phyloP scores from a whole-genome alignment of 2,888 invertebrate genomes.

The Diploptera punctata region DNA sequence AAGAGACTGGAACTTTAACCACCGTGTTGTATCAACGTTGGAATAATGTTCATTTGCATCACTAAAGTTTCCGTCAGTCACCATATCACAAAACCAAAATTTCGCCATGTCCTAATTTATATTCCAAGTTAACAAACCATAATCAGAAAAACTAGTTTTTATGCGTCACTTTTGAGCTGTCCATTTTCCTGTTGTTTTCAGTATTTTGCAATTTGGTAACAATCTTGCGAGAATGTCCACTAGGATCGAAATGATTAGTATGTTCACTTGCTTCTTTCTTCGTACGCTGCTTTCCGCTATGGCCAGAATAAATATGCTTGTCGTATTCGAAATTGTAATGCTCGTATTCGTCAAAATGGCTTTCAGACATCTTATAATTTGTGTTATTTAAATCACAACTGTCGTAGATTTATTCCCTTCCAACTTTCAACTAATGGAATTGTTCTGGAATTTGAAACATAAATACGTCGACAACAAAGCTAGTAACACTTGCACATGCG shows the following conservation, averaged over 20 bases:
- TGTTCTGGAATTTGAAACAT: too few species aligned
- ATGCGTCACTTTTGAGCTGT: constrained; percentile 24
- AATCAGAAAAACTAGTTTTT: neutral
- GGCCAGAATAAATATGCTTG: constrained; percentile 84
- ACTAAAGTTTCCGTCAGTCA: neutral
- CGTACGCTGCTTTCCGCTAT: constrained; percentile 89
- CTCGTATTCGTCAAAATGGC: constrained; percentile 89
- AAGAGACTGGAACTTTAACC: neutral
- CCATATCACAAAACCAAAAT: constrained; percentile 36
- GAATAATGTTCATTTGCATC: neutral
- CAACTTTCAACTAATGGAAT: neutral
- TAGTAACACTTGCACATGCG: too few species aligned
- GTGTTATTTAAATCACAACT: too few species aligned
- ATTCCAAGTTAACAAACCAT: constrained; percentile 1
- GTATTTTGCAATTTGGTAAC: constrained; percentile 84
- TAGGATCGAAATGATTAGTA: constrained; percentile 91
- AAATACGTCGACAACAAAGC: too few species aligned
- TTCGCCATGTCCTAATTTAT: constrained; percentile 18
- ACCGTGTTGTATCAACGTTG: too few species aligned
- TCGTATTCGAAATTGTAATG: constrained; percentile 94
- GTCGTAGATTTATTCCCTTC: neutral
- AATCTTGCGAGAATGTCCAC: constrained; percentile 93
- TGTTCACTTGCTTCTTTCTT: constrained; percentile 89
- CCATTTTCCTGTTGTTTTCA: constrained; percentile 76
- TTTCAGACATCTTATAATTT: constrained; percentile 73